Conservation (phyloP, 1,140 invertebrate genomes). For the Mercenaria mercenaria region DNA sequence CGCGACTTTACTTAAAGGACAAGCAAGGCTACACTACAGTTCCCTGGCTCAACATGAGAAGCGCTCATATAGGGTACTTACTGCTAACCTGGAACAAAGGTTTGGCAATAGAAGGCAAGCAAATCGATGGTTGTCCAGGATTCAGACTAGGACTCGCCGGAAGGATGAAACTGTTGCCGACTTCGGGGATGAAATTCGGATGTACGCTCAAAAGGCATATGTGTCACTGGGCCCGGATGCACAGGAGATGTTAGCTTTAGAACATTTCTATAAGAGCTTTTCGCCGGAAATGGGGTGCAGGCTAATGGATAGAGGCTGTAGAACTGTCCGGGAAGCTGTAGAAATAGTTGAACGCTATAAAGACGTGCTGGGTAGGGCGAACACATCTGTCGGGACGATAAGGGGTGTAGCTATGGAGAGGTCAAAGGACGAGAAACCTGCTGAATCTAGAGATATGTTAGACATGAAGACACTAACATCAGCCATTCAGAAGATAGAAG, state of each 20-base stretch:
- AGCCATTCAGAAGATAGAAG: neutral
- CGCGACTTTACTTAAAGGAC: slow-evolving; percentile 1
- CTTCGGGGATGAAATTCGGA: slow-evolving; percentile 34
- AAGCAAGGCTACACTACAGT: slow-evolving; percentile 9
- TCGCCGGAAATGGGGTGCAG: slow-evolving; percentile 37
- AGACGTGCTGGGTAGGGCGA: slow-evolving; percentile 58
- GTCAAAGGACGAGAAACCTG: neutral
- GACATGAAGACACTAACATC: neutral
- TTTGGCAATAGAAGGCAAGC: slow-evolving; percentile 34
- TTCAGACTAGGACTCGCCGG: neutral
- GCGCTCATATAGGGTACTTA: neutral
- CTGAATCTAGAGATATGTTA: neutral
- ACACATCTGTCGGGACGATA: slow-evolving; percentile 71
- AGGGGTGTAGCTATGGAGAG: slow-evolving; percentile 79
- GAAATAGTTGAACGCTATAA: slow-evolving; percentile 45
- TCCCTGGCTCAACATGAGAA: neutral
- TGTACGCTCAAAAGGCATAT: slow-evolving; percentile 27
- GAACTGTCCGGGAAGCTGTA: slow-evolving; percentile 29
- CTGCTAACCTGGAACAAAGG: neutral
- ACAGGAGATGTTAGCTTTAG: slow-evolving; percentile 19
- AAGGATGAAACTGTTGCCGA: neutral
- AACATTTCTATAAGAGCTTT: slow-evolving; percentile 28
- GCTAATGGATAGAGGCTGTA: slow-evolving; percentile 32
- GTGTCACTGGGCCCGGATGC: neutral
- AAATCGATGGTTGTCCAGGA: slow-evolving; percentile 7